Base-by-base conservation (phyloP, 2,113 vertebrate species). In the Abramis brama region DNA sequence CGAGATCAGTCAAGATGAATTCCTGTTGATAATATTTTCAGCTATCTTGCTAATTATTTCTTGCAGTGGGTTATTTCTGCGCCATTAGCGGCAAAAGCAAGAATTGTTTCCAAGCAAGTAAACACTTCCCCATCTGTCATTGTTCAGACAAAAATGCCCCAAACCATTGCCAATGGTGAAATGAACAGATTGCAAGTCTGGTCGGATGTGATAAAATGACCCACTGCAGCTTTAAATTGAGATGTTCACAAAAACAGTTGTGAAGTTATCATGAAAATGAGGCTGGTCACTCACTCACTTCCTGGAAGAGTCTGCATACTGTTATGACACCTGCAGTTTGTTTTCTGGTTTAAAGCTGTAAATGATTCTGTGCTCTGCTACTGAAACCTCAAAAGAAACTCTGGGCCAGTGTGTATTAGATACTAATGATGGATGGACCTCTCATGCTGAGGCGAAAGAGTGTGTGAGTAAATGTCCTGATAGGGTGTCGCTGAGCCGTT, bases 1-100 rank as follows among this genome's bases (percentile, higher is more conserved):
- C 12, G n/a, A 79, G n/a, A 59, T 59, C 52, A 59, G 27, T 78
- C 50, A 78, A 59, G 19, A 79, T 59, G n/a, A n/a, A n/a, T 43
- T 36, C 21, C 43, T 47, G 43, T 74, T 47, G 7, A 71, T 71
- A 47, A 25, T 47, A 25, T 74, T 59, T 3, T 59, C 21, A 59
- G 21, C 9, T 21, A 3, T 39, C 11, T 23, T 57, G 52, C 19
- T 2, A 55, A 55, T 21, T 1, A 5, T 21, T 33, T 39, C 57
- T 19, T 50, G 8, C 6, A 2, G 43, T 43, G 21, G 12, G 21
- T 39, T 11, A 39, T 39, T 39, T 71, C 33, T 71, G 68, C 4
- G 1, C 33, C 9, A 6, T 39, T 39, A 70, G 33, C 33, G 0
- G 25, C 64, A 30, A 68, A 33, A 68, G 15, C 30, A 19, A 21